A percentile compares a stretch with the other conserved stretches of the same genome.
These are phyloP conservation scores for Pyrochroa serraticornis DNA, from an alignment of 2,888 invertebrate genomes.

Conservation along the genomic window DNA sequence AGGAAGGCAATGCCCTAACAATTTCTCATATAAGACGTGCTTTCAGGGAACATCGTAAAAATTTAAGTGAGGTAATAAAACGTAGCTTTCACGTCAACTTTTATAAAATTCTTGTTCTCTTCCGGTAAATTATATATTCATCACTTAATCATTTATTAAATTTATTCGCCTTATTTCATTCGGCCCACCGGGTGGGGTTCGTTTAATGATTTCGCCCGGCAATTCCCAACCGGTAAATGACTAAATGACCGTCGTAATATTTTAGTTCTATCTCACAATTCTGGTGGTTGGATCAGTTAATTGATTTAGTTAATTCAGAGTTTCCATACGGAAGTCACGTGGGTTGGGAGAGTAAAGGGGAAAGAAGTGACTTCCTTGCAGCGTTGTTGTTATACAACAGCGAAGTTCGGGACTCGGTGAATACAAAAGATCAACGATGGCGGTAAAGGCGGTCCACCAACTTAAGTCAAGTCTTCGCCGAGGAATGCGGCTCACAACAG, in stretches of 20 bases:
- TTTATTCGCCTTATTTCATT: constrained; percentile 22
- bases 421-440: constrained; percentile 24
- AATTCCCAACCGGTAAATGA: too few relatives aligned
- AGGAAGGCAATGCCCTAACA: constrained; percentile 34
- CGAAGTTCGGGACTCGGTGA: constrained; percentile 12
- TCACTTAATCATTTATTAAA: constrained; percentile 33
- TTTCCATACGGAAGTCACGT: too few relatives aligned
- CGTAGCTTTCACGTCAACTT: constrained; percentile 35
- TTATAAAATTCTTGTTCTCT: constrained; percentile 36
- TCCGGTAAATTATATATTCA: constrained; percentile 32
- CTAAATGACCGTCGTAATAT: too few relatives aligned
- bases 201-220: too few relatives aligned
- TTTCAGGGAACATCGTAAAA: constrained; percentile 36
- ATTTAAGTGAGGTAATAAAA: constrained; percentile 36
- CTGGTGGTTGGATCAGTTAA: too few relatives aligned
- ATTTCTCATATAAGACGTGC: constrained; percentile 37
- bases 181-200: too few relatives aligned
- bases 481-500: constrained; percentile 32
- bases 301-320: too few relatives aligned
- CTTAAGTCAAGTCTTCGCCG: constrained; percentile 25
- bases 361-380: background rate
- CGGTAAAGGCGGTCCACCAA: constrained; percentile 25
- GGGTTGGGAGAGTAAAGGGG: too few relatives aligned
- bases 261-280: too few relatives aligned
- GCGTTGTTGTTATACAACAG: constrained; percentile 15